Evolutionary conservation across 1,140 invertebrate species (phyloP).

Genomic region (Aplysia californica): DNA sequence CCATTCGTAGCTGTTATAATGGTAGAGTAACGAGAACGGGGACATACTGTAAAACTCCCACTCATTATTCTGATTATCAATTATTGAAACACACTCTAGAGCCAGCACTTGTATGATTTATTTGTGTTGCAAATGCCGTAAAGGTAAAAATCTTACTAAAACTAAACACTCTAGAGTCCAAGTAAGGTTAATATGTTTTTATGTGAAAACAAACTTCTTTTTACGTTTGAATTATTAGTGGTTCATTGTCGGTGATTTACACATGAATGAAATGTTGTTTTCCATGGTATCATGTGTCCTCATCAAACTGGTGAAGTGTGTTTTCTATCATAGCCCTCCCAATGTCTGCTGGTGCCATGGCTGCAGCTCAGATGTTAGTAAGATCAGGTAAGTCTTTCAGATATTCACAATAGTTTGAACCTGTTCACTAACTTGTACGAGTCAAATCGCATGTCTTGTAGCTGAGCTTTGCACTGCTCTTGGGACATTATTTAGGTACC

Average conservation of each 20-base stretch:
- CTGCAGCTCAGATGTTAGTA: not conserved
- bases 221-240: not conserved
- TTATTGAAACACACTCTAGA: no score
- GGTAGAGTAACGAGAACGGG: no score
- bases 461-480: not conserved
- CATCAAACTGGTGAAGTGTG: no score
- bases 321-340: slow-evolving; percentile 9
- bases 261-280: not conserved
- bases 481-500: not conserved
- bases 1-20: no score
- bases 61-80: no score
- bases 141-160: no score
- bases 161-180: no score
- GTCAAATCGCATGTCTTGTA: not conserved
- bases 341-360: not conserved
- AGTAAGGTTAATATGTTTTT: not conserved
- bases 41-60: no score
- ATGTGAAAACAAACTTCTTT: not conserved
- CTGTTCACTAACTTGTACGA: no score
- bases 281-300: not conserved
- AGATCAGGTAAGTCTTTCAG: slow-evolving; percentile 18
- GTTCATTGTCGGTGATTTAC: not conserved
- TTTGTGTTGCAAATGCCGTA: no score
- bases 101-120: no score
- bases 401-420: no score